phyloP scores from a whole-genome alignment of 2,888 invertebrate species.

The Parnassius apollo region DNA sequence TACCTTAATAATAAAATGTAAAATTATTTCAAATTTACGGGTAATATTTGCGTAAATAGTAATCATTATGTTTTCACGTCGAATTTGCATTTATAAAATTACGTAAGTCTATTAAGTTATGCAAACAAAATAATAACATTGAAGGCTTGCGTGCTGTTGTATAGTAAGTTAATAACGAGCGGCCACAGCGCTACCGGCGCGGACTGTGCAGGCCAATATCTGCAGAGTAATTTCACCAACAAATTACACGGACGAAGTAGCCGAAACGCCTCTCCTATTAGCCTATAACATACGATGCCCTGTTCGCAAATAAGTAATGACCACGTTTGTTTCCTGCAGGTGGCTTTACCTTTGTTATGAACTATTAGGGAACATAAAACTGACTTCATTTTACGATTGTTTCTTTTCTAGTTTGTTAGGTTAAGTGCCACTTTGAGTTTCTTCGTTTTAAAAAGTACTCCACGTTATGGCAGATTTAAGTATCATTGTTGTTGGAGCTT shows the following conservation, averaged over 20 bases:
- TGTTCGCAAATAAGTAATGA: background rate
- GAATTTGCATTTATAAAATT: too few species aligned
- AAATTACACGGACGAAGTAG: constrained; percentile 1
- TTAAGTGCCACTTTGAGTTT: background rate
- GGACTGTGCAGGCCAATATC: background rate
- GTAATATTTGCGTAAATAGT: too few species aligned
- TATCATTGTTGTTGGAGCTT: background rate
- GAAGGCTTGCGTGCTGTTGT: background rate
- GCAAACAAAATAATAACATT: background rate
- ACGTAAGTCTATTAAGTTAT: background rate
- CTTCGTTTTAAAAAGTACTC: background rate
- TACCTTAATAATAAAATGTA: too few species aligned
- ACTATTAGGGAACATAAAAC: constrained; percentile 5
- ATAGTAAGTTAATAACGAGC: too few species aligned
- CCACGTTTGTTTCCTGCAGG: background rate
- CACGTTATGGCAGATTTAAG: background rate
- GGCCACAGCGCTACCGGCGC: background rate
- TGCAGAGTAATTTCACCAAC: constrained; percentile 1
- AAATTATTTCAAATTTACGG: too few species aligned
- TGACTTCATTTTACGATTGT: constrained; percentile 4
- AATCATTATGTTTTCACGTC: too few species aligned
- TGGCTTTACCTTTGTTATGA: background rate
- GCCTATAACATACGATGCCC: background rate
- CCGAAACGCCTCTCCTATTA: background rate
- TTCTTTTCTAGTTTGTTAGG: constrained; percentile 1